Conservation (phyloP, 2,888 invertebrate species). For the Eurois occulta region DNA sequence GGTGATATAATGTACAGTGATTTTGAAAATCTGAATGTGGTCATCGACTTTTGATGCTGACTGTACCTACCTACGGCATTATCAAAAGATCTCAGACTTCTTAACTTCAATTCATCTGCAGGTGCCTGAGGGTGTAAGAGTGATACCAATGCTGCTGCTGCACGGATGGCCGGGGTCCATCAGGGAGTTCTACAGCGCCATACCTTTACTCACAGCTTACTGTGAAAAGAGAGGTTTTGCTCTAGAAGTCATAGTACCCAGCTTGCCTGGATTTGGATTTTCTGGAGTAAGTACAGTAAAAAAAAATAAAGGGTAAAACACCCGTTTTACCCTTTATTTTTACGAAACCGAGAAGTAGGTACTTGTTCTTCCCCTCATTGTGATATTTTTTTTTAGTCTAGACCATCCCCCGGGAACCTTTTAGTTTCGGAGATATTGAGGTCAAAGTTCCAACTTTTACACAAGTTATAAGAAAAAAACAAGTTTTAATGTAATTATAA, state of each 20-base stretch:
- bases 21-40: no score
- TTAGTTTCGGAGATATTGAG: neutral
- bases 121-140: slow-evolving; percentile 36
- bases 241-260: slow-evolving; percentile 77
- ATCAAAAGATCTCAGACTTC: neutral
- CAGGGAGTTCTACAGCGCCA: slow-evolving; percentile 92
- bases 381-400: neutral
- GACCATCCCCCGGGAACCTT: neutral
- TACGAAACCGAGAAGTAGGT: neutral
- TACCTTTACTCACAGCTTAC: slow-evolving; percentile 90
- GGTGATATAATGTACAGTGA: no score
- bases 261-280: slow-evolving; percentile 71
- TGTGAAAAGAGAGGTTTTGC: slow-evolving; percentile 85
- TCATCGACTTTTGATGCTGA: no score
- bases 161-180: slow-evolving; percentile 95
- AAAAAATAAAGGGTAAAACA: no score
- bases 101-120: slow-evolving; percentile 5
- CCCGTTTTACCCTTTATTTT: no score
- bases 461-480: no score
- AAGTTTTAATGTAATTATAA: no score
- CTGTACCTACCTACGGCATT: no score
- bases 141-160: slow-evolving; percentile 87
- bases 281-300: slow-evolving; percentile 66
- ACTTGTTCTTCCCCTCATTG: neutral
- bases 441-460: neutral